Conservation (phyloP, 2,888 invertebrate species). For the Tachina fera region DNA sequence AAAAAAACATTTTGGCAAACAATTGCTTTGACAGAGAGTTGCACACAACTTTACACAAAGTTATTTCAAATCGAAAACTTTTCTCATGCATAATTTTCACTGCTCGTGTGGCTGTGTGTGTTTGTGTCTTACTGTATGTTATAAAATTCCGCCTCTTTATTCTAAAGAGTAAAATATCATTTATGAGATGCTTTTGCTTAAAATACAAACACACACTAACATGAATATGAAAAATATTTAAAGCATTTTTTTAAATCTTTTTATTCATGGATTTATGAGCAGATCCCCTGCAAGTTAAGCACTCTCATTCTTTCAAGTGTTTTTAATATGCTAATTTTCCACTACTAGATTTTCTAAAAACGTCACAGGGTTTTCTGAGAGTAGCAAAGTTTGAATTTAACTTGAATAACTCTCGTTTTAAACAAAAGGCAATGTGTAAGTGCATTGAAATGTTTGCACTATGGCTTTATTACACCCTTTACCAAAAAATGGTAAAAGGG, state of each 20-base stretch:
- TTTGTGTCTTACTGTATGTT: background rate
- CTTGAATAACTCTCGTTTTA: constrained; percentile 24
- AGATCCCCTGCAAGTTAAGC: constrained; percentile 43
- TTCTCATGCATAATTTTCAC: constrained; percentile 50
- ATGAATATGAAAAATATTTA: background rate
- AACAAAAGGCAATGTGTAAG: constrained; percentile 7
- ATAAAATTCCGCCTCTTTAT: constrained; percentile 66
- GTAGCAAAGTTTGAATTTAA: constrained; percentile 29
- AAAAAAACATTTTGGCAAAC: constrained; percentile 37
- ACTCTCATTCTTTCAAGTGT: constrained; percentile 56
- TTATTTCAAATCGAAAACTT: constrained; percentile 50
- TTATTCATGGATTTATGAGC: constrained; percentile 56
- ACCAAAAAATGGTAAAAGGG: no score
- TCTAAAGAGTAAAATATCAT: constrained; percentile 55
- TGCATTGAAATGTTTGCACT: constrained; percentile 29
- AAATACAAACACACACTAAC: constrained; percentile 9
- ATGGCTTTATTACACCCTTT: constrained; percentile 22
- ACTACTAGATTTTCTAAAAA: constrained; percentile 43
- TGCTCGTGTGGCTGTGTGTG: background rate
- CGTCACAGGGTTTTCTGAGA: constrained; percentile 39
- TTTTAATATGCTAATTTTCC: constrained; percentile 67
- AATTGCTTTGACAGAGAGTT: constrained; percentile 21
- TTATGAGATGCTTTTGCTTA: constrained; percentile 30
- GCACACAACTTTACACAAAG: constrained; percentile 9
- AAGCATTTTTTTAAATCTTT: constrained; percentile 48